Evolutionary conservation across 2,888 invertebrate genomes (phyloP), one percentile per base, ranked within the genome.

Genomic region (Parnassius mnemosyne): DNA sequence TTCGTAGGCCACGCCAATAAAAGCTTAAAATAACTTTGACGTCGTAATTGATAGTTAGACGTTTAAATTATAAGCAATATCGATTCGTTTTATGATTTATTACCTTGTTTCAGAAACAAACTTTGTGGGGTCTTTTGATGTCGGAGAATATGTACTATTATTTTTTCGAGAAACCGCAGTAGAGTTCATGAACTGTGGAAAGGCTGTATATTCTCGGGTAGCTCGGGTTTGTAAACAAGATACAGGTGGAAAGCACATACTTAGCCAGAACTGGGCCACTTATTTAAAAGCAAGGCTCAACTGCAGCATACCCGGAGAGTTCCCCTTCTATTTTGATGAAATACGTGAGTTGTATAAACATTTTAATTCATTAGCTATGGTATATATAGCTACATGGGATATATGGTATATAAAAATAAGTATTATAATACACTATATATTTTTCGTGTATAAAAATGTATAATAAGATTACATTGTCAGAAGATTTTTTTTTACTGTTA

Each of bases 291-390:
- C 94, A 34, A 85, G 94, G 53, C 92, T 95, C 67, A 94, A 94
- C 80, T 94, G 94, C 79, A 94, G 94, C 71, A 93, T 95, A 77
- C 94, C 95, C 47, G 95, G 95, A 71, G 94, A 95, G 73, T 94
- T 94, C 74, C 95, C 95, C 0, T 95, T 95, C 85, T 95, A 95
- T 82, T 95, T 95, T 82, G 94, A 95, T 82, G 94, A 95, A 90
- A 94, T 95, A 74, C 94, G 94, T 94, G 80, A 93, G 93, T 92
- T 61, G 16, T 11, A 65, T 54, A 60, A 34, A 61, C 25, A 44
- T 12, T 60, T 53, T 51, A 50, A 53, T 56, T 58, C 3, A 49
- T 16, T 13, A 13, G 5, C 34, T 34, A 34, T 34, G 7, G 34
- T 34, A 5, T 34, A 34, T 2, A 3, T n/a, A n/a, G n/a, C n/a